Base-by-base conservation (phyloP, 2,797 vertebrate genomes). In the Anolis apletophallus region DNA sequence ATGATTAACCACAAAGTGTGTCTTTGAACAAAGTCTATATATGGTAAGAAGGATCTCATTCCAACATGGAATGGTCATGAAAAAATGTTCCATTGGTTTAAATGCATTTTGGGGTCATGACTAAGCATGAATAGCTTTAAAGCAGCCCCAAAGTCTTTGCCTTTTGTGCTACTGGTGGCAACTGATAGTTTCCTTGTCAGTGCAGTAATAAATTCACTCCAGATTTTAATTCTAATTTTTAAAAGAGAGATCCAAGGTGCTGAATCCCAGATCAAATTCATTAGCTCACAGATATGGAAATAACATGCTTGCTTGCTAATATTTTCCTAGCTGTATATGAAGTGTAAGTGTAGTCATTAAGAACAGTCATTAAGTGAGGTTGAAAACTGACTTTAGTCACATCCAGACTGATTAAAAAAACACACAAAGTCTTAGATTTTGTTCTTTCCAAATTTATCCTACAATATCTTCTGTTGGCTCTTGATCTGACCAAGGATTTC, bases 1-100 rank as follows among this genome's bases (percentile, higher is more conserved):
- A 95, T 97, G 97, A 97, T 96, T 96, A 97, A 97, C 96, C 95
- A 90, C 91, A 89, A 90, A 92, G 83, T 91, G 85, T 55, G 82
- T 94, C 94, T 92, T 94, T 91, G 89, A 73, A 88, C 32, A 32
- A 78, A 72, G 16, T 8, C 11, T 57, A n/a, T 26, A 16, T 69
- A 29, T 13, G 50, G 32, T 68, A 32, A 29, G 10, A 86, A 57
- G 55, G n/a, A n/a, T 23, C 12, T 16, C 32, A 52, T 19, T 50
- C 79, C 13, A 52, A 34, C 21, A 67, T 26, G 36, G 34, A 7
- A 55, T n/a, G 34, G 26, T 55, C 32, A 55, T 36, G 36, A 46
- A 76, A 52, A 9, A 13, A 55, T 72, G 73, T 4, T 21, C 59
- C 50, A 14, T 77, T 55, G 50, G 6, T 29, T 55, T 71, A n/a